These are phyloP conservation scores for Pipistrellus nathusii DNA, from an alignment of 2,797 vertebrate genomes.

Conservation along the genomic window DNA sequence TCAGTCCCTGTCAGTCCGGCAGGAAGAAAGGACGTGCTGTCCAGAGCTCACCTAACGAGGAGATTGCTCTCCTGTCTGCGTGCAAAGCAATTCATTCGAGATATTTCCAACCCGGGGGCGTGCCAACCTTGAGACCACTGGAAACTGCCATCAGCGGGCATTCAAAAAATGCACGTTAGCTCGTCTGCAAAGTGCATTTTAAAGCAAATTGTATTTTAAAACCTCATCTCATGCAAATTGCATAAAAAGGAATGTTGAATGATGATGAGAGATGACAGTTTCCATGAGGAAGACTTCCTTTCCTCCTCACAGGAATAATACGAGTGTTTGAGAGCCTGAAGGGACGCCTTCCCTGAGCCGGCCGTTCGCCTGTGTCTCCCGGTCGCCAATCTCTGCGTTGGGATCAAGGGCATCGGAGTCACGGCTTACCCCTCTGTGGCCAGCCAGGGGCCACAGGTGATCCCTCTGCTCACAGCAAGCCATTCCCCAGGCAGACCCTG, in stretches of 20 bases:
- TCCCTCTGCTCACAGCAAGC: no score
- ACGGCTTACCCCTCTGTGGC: not conserved
- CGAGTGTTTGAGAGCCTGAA: not conserved
- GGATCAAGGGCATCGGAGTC: not conserved
- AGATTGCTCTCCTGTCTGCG: not conserved
- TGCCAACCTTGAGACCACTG: constrained; percentile 13
- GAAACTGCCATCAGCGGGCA: constrained; percentile 39
- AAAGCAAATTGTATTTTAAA: constrained; percentile 62
- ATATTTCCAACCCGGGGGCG: not conserved
- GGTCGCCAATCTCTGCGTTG: not conserved
- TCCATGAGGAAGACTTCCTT: constrained; percentile 8
- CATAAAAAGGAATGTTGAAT: constrained; percentile 54
- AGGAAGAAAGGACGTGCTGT: not conserved
- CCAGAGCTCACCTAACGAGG: not conserved
- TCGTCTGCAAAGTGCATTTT: constrained; percentile 65
- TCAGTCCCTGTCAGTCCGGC: not conserved
- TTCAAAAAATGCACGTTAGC: constrained; percentile 45
- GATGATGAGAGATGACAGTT: not conserved
- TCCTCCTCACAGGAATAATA: not conserved
- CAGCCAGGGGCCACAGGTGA: not conserved
- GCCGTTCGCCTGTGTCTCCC: rapidly evolving
- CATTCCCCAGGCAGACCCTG: not conserved
- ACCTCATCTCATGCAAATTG: constrained; percentile 69
- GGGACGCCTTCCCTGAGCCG: not conserved
- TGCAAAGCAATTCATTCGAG: not conserved